phyloP scores from a whole-genome alignment of 2,888 invertebrate species.

The Lycaena phlaeas region DNA sequence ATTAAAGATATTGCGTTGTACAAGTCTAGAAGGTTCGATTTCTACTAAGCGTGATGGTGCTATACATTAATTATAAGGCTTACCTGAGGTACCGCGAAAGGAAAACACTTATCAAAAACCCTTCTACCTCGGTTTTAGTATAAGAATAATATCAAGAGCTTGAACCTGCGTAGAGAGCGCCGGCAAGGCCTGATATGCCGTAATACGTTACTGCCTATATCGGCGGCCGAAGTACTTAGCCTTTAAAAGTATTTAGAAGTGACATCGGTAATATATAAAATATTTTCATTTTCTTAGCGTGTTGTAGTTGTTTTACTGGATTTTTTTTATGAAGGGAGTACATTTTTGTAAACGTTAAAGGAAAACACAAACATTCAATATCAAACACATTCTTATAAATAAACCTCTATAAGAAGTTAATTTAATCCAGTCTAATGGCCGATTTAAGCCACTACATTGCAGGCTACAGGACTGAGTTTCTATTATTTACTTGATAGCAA shows the following conservation, averaged over 20 bases:
- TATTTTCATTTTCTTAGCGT: too few relatives aligned
- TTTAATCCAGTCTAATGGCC: too few relatives aligned
- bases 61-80: slow-evolving; percentile 21
- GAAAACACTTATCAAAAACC: slow-evolving; percentile 18
- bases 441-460: too few relatives aligned
- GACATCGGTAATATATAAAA: slow-evolving; percentile 20
- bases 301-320: too few relatives aligned
- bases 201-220: slow-evolving; percentile 52
- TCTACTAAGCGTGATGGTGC: slow-evolving; percentile 43
- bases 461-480: too few relatives aligned
- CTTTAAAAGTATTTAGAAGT: slow-evolving; percentile 32
- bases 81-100: slow-evolving; percentile 25
- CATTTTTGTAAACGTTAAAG: too few relatives aligned
- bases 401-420: too few relatives aligned
- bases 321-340: too few relatives aligned
- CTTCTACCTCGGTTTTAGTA: slow-evolving; percentile 5
- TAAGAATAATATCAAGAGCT: slow-evolving; percentile 23
- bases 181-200: slow-evolving; percentile 60
- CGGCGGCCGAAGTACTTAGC: slow-evolving; percentile 50
- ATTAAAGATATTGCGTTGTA: neutral
- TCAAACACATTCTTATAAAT: too few relatives aligned
- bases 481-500: too few relatives aligned
- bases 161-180: slow-evolving; percentile 51
- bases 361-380: too few relatives aligned
- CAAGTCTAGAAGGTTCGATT: slow-evolving; percentile 38